phyloP scores from a whole-genome alignment of 1,140 invertebrate species.

The Drosophila subobscura region DNA sequence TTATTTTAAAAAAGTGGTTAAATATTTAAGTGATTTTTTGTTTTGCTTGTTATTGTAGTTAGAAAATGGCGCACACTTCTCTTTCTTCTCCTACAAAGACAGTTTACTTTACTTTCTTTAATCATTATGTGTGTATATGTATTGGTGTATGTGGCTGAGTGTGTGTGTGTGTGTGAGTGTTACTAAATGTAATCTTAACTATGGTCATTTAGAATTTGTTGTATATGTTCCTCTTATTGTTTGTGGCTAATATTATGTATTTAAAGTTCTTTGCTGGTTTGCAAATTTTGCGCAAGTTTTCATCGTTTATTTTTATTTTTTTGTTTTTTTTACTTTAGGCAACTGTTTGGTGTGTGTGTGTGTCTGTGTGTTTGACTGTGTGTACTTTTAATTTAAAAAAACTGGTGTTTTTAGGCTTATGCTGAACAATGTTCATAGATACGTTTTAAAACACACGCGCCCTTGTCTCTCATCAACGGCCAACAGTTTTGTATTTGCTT shows the following conservation, averaged over 20 bases:
- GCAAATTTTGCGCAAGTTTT: slow-evolving; percentile 77
- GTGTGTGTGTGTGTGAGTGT: slow-evolving; percentile 49
- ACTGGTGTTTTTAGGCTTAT: slow-evolving; percentile 69
- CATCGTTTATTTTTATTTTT: slow-evolving; percentile 33
- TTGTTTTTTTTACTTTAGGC: slow-evolving; percentile 61
- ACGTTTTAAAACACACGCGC: slow-evolving; percentile 69
- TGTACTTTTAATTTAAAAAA: slow-evolving; percentile 51
- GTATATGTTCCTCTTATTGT: slow-evolving; percentile 71
- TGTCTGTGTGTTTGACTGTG: slow-evolving; percentile 46
- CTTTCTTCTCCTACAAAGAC: slow-evolving; percentile 56
- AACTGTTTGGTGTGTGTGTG: slow-evolving; percentile 71
- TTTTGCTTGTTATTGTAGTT: slow-evolving; percentile 57
- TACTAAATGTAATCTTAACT: slow-evolving; percentile 79
- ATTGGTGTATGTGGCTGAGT: slow-evolving; percentile 30
- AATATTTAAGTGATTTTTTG: slow-evolving; percentile 44
- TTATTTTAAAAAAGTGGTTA: slow-evolving; percentile 46
- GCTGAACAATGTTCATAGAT: slow-evolving; percentile 78
- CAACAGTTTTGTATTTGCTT: slow-evolving; percentile 52
- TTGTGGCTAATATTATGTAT: slow-evolving; percentile 68
- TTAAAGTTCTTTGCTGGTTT: slow-evolving; percentile 78
- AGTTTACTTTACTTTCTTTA: slow-evolving; percentile 67
- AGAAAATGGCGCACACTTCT: slow-evolving; percentile 76
- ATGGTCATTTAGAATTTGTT: slow-evolving; percentile 80
- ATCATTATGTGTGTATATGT: slow-evolving; percentile 58
- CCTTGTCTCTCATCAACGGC: slow-evolving; percentile 44